Evolutionary conservation across 2,113 vertebrate species (phyloP).

Genomic region (Natator depressus): DNA sequence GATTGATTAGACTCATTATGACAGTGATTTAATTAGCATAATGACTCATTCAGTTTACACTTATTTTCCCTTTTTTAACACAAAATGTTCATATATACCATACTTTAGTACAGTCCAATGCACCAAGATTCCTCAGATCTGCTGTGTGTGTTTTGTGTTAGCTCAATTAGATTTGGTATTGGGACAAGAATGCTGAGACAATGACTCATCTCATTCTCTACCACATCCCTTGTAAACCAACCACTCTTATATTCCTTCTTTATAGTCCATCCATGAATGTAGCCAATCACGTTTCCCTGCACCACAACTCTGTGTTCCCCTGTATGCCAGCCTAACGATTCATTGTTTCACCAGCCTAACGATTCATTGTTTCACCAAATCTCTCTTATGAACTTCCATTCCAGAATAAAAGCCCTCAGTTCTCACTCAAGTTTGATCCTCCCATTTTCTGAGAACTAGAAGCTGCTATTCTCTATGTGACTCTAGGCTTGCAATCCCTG

Average conservation of each 20-base stretch:
- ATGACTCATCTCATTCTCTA: neutral
- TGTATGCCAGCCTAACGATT: neutral
- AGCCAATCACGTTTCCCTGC: neutral
- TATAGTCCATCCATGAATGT: neutral
- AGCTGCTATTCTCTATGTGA: neutral
- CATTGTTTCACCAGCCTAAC: neutral
- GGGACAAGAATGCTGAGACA: neutral
- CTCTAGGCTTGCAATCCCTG: neutral
- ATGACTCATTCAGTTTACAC: conserved; percentile 18
- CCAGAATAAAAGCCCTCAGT: neutral
- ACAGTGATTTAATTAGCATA: conserved; percentile 59
- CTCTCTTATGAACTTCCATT: neutral
- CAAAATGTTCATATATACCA: neutral
- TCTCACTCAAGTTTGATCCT: neutral
- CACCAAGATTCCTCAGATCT: neutral
- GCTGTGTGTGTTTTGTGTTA: neutral
- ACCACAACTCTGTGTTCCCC: neutral
- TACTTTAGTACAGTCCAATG: neutral
- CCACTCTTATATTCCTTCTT: neutral
- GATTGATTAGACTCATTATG: conserved; percentile 46
- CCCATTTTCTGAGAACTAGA: neutral
- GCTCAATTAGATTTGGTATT: neutral
- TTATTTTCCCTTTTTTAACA: conserved; percentile 24
- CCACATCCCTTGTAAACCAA: neutral
- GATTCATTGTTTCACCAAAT: neutral